Percentiles rank a stretch among this genome's conserved stretches.
Conservation (phyloP, 2,113 vertebrate genomes). For the Paramormyrops kingsleyae region DNA sequence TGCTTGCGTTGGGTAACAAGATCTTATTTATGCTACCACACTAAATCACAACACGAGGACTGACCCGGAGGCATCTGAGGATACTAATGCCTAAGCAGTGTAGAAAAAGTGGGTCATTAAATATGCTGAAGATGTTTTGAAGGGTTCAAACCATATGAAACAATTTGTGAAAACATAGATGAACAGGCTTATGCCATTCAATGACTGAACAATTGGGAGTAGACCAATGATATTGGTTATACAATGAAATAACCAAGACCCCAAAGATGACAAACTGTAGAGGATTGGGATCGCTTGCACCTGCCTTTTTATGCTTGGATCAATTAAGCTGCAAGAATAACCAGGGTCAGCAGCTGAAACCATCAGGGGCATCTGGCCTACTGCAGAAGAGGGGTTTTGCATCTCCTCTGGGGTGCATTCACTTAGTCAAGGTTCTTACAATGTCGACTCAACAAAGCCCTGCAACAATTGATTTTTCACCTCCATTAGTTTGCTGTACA, state of each 20-base stretch:
- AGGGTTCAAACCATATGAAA: background rate
- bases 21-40: background rate
- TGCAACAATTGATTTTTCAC: background rate
- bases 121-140: background rate
- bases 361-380: background rate
- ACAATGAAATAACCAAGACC: too few relatives aligned
- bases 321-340: background rate
- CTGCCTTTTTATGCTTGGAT: background rate
- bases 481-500: background rate
- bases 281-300: background rate
- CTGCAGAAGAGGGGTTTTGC: background rate
- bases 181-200: background rate
- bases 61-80: background rate
- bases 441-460: background rate
- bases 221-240: too few relatives aligned
- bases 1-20: constrained; percentile 1
- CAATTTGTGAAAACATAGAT: background rate
- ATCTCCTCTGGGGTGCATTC: background rate
- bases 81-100: background rate
- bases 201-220: background rate
- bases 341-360: background rate
- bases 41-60: background rate
- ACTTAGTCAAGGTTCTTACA: background rate
- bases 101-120: background rate
- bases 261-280: background rate